phyloP scores from a whole-genome alignment of 2,113 vertebrate genomes.

The Calidris pugnax region DNA sequence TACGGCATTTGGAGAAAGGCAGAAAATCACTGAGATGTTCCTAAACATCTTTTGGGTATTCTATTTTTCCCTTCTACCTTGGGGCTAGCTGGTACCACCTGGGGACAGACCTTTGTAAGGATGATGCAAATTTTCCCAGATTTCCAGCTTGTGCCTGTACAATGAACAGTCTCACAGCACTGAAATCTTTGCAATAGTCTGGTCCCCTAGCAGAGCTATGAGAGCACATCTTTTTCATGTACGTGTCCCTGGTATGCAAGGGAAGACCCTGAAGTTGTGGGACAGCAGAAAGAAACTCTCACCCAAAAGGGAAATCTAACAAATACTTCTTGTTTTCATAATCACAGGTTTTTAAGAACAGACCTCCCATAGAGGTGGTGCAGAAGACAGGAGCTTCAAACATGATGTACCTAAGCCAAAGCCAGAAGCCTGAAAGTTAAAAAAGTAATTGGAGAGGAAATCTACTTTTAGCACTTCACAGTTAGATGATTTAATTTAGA shows the following conservation, averaged over 20 bases:
- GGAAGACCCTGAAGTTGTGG: background rate
- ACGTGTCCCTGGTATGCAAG: fast-evolving
- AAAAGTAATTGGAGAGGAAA: background rate
- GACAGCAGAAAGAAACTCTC: background rate
- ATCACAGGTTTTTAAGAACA: fast-evolving
- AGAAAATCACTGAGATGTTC: background rate
- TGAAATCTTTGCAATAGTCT: background rate
- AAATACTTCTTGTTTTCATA: background rate
- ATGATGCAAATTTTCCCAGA: background rate
- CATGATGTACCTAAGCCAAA: background rate
- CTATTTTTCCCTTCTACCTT: background rate
- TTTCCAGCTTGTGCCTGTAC: background rate
- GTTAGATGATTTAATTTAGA: background rate
- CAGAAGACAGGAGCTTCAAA: background rate
- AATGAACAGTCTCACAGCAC: background rate
- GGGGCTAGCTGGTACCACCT: background rate
- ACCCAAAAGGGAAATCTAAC: background rate
- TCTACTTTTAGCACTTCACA: background rate
- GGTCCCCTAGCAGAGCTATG: background rate
- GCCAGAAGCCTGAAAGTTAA: background rate
- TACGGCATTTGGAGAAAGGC: background rate
- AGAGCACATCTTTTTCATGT: background rate
- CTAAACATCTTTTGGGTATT: background rate
- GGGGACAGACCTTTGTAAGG: background rate
- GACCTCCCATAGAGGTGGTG: background rate